phyloP scores from a whole-genome alignment of 2,888 invertebrate genomes.

The Epirrita christyi region DNA sequence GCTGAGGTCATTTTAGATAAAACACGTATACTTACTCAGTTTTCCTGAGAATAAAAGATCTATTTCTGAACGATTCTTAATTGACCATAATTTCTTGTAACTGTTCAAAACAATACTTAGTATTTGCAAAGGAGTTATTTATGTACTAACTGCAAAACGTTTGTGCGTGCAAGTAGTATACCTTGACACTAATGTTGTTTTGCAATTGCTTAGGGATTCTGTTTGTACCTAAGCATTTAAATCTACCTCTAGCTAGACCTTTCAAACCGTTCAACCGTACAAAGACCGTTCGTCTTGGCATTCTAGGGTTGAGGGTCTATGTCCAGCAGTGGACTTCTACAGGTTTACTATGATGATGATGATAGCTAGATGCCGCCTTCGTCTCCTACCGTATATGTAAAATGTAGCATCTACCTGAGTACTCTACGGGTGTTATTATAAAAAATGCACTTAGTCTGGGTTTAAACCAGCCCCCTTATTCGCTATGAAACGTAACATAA shows the following conservation, averaged over 20 bases:
- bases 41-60: not conserved
- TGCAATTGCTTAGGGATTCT: conserved; percentile 20
- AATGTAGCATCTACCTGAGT: no score
- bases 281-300: no score
- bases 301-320: no score
- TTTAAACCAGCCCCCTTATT: no score
- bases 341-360: no score
- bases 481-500: no score
- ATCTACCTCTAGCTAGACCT: not conserved
- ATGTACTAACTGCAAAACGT: conserved; percentile 25
- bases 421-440: no score
- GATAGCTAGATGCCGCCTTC: no score
- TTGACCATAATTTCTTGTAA: not conserved
- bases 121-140: conserved; percentile 9
- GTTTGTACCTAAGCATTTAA: conserved; percentile 10
- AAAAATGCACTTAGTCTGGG: no score
- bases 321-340: no score
- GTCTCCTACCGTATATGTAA: no score
- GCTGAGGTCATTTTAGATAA: not conserved
- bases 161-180: conserved; percentile 15
- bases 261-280: no score
- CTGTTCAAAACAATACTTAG: conserved; percentile 7
- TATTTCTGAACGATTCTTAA: not conserved
- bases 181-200: conserved; percentile 30
- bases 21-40: not conserved